These are phyloP conservation scores for Phymastichus coffea DNA, from an alignment of 1,140 invertebrate species.

Conservation along the genomic window DNA sequence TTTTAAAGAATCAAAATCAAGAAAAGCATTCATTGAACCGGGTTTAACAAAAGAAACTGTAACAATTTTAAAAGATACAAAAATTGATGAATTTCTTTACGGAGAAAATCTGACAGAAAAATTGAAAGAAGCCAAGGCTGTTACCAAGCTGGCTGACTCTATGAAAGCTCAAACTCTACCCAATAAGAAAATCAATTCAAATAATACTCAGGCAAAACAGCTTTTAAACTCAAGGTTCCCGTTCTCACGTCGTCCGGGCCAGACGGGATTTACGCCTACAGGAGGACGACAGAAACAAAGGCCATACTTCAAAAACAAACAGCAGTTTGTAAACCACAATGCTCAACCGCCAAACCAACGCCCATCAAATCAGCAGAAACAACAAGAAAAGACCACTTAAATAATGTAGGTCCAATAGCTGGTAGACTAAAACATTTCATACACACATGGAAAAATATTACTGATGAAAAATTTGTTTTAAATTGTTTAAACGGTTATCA, in stretches of 20 bases:
- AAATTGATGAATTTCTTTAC: constrained; percentile 29
- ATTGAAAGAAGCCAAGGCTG: constrained; percentile 29
- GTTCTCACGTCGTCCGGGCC: neutral
- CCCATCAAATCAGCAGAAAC: neutral
- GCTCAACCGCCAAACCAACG: neutral
- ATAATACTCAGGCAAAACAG: neutral
- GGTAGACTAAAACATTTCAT: constrained; percentile 30
- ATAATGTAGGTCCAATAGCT: constrained; percentile 22
- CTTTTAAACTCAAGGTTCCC: constrained; percentile 24
- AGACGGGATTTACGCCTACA: too few species aligned
- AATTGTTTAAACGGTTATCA: constrained; percentile 26
- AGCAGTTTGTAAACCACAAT: neutral
- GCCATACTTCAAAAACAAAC: neutral
- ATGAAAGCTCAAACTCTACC: constrained; percentile 14
- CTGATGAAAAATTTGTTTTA: constrained; percentile 22
- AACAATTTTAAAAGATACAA: constrained; percentile 11
- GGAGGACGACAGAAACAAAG: neutral
- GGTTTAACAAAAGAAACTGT: constrained; percentile 22
- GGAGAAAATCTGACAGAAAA: constrained; percentile 28
- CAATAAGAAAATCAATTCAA: neutral
- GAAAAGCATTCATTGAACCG: constrained; percentile 29
- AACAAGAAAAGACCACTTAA: constrained; percentile 10
- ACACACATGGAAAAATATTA: constrained; percentile 24
- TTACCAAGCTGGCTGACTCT: constrained; percentile 23
- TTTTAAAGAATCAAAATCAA: constrained; percentile 12